phyloP scores from a whole-genome alignment of 2,888 invertebrate species.

The Cheilosia scutellata region DNA sequence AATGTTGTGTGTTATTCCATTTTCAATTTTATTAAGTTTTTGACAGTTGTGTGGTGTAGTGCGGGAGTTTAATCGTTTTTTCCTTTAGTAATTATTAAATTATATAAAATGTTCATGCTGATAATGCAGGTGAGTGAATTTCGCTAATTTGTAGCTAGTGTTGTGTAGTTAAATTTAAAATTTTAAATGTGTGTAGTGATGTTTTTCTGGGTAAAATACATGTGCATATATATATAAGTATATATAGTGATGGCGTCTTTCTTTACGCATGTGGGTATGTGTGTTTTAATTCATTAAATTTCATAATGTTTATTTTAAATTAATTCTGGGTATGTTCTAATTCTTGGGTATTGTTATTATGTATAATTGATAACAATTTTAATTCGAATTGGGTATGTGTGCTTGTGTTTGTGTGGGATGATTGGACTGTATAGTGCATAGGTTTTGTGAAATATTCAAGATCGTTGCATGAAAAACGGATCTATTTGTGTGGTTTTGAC shows the following conservation, averaged over 20 bases:
- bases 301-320: too few species aligned
- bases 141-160: neutral
- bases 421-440: neutral
- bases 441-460: neutral
- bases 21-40: constrained; percentile 1
- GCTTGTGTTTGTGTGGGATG: neutral
- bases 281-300: neutral
- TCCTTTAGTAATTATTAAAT: neutral
- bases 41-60: neutral
- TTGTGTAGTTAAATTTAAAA: neutral
- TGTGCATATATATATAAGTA: too few species aligned
- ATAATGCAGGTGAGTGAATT: constrained; percentile 1
- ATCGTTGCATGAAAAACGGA: neutral
- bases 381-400: neutral
- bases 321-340: neutral
- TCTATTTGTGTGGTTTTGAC: neutral
- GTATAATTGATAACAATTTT: neutral
- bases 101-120: neutral
- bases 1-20: neutral
- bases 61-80: too few species aligned
- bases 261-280: neutral
- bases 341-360: neutral
- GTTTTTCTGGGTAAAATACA: neutral
- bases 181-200: too few species aligned
- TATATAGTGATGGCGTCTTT: neutral